Percentiles rank a stretch among this genome's conserved stretches.
Evolutionary conservation across 2,113 vertebrate genomes (phyloP).

Genomic region (Nerophis ophidion): DNA sequence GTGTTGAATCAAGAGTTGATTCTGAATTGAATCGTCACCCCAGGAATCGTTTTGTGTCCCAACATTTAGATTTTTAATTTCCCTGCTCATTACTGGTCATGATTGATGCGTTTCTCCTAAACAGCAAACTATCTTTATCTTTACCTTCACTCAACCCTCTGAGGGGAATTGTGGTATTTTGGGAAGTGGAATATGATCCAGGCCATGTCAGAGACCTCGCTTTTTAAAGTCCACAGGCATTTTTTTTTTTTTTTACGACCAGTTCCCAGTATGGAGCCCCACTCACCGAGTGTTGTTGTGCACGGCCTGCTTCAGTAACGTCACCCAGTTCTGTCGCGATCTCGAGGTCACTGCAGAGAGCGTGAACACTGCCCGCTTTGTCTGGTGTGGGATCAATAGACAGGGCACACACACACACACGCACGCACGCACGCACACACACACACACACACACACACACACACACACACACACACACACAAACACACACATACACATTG

Average conservation of each 20-base stretch:
- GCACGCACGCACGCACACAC: constrained; percentile 2
- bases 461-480: constrained; percentile 23
- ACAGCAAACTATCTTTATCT: background rate
- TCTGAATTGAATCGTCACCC: no score
- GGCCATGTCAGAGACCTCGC: background rate
- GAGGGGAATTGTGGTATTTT: background rate
- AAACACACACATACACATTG: no score
- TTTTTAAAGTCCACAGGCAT: constrained; percentile 4
- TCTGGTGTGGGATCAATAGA: constrained; percentile 71
- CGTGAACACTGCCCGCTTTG: constrained; percentile 80
- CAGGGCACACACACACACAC: background rate
- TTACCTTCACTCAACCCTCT: background rate
- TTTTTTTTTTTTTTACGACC: background rate
- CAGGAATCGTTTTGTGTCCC: no score
- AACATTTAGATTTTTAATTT: background rate
- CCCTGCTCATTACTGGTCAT: background rate
- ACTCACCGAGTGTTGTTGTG: constrained; percentile 80
- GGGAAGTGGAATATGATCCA: background rate
- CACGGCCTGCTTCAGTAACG: constrained; percentile 83
- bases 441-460: constrained; percentile 25
- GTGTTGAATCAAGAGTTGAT: no score
- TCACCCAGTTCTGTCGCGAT: constrained; percentile 92
- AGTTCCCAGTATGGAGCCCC: constrained; percentile 2
- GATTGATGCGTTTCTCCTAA: background rate
- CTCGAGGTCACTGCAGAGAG: constrained; percentile 92